These are phyloP conservation scores for Ischnus inquisitorius DNA, from an alignment of 2,888 invertebrate genomes.

Conservation along the genomic window DNA sequence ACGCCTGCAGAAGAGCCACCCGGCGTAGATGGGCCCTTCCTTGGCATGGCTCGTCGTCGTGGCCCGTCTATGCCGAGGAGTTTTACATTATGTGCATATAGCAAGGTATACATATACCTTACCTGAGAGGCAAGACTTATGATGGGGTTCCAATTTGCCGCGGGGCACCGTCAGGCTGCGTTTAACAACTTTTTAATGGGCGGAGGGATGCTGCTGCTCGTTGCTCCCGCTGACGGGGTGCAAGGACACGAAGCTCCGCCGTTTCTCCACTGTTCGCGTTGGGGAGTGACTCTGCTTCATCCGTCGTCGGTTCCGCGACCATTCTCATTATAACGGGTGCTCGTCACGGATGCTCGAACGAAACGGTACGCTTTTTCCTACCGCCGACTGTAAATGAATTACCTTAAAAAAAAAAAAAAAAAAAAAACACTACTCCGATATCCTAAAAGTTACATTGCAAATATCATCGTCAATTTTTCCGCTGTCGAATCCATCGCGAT, in stretches of 20 bases:
- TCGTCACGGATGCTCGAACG: not conserved
- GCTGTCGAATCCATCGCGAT: slow-evolving; percentile 9
- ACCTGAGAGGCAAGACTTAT: slow-evolving; percentile 82
- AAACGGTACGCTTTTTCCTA: not conserved
- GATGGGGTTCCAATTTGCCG: slow-evolving; percentile 85
- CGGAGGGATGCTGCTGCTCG: slow-evolving; percentile 61
- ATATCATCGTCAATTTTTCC: not conserved
- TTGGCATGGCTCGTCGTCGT: slow-evolving; percentile 49
- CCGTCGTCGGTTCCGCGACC: not conserved
- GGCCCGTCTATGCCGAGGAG: slow-evolving; percentile 48
- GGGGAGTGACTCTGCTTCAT: slow-evolving; percentile 18
- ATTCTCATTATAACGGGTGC: slow-evolving; percentile 30
- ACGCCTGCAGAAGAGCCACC: slow-evolving; percentile 65
- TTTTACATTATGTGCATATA: slow-evolving; percentile 69
- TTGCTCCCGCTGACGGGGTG: slow-evolving; percentile 22
- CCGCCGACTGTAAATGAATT: not conserved
- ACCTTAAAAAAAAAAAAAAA: not conserved
- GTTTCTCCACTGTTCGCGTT: slow-evolving; percentile 15
- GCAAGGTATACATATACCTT: slow-evolving; percentile 74
- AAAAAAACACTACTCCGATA: no score
- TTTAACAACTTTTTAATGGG: slow-evolving; percentile 85
- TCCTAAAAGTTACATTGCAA: no score
- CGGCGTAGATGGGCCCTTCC: slow-evolving; percentile 38
- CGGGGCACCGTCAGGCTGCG: slow-evolving; percentile 85
- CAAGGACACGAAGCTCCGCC: slow-evolving; percentile 53